These are phyloP conservation scores for Andricus grossulariae DNA, from an alignment of 1,140 invertebrate species.

Conservation along the genomic window DNA sequence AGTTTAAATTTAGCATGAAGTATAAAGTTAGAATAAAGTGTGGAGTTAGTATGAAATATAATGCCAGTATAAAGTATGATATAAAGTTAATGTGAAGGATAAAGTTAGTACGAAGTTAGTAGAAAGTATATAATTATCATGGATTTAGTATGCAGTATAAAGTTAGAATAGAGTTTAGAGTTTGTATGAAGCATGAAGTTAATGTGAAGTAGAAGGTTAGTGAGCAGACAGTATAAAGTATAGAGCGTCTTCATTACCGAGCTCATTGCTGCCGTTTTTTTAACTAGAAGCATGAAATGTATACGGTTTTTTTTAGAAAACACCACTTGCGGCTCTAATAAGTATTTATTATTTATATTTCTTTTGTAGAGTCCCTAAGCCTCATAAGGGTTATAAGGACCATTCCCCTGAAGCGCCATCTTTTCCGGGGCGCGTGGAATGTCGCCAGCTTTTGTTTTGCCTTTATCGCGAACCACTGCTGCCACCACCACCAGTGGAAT, in stretches of 20 bases:
- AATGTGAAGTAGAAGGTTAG: not conserved
- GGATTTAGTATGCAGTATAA: no score
- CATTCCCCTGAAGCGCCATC: slow-evolving; percentile 41
- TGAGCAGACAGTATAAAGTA: not conserved
- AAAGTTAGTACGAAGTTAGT: no score
- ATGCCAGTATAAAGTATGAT: no score
- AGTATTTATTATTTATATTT: slow-evolving; percentile 2
- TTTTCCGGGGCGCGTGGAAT: slow-evolving; percentile 44
- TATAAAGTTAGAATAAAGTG: no score
- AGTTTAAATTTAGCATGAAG: no score
- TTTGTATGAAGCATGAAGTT: no score
- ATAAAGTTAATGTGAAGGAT: no score
- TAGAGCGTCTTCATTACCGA: no score
- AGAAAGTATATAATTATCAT: no score
- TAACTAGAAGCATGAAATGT: not conserved
- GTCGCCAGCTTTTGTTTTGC: slow-evolving; percentile 67
- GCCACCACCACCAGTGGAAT: slow-evolving; percentile 55
- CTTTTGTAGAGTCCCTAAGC: slow-evolving; percentile 30
- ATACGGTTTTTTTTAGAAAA: slow-evolving; percentile 44
- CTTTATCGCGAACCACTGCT: slow-evolving; percentile 62
- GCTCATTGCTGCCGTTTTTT: slow-evolving; percentile 42
- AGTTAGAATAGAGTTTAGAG: no score
- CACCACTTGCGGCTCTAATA: slow-evolving; percentile 21
- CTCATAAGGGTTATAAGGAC: slow-evolving; percentile 30
- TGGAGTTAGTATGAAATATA: no score